Evolutionary conservation across 2,113 vertebrate species (phyloP).

Genomic region (Daubentonia madagascariensis): DNA sequence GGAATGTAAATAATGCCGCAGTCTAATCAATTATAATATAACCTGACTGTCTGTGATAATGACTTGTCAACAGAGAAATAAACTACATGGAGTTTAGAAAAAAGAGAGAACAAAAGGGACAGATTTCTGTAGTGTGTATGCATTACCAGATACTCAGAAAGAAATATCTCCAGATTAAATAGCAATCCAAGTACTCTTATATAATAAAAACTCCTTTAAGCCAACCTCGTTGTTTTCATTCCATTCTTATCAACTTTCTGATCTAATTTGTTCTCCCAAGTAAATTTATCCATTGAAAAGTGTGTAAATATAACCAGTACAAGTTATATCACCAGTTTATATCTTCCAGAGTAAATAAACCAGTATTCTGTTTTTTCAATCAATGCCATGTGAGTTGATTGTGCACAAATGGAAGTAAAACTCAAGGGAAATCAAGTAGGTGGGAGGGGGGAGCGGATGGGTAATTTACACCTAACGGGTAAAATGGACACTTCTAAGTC

Average conservation of each 20-base stretch:
- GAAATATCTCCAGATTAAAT: background rate
- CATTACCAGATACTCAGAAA: background rate
- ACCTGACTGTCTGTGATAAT: background rate
- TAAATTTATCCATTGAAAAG: background rate
- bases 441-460: no score
- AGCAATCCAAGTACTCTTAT: background rate
- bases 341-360: background rate
- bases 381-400: background rate
- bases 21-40: slow-evolving; percentile 21
- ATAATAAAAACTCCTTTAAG: background rate
- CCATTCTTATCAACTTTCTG: background rate
- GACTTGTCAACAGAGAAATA: background rate
- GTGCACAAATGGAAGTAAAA: no score
- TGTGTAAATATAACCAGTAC: background rate
- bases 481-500: no score
- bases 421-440: no score
- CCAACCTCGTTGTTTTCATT: background rate
- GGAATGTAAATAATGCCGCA: background rate
- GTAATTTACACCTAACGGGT: no score
- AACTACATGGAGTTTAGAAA: background rate
- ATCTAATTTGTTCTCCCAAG: background rate
- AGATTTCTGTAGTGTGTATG: background rate
- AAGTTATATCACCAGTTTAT: background rate
- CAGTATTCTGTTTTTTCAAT: background rate
- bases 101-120: background rate